phyloP scores from a whole-genome alignment of 1,140 invertebrate genomes.

The Charaxes varanes region DNA sequence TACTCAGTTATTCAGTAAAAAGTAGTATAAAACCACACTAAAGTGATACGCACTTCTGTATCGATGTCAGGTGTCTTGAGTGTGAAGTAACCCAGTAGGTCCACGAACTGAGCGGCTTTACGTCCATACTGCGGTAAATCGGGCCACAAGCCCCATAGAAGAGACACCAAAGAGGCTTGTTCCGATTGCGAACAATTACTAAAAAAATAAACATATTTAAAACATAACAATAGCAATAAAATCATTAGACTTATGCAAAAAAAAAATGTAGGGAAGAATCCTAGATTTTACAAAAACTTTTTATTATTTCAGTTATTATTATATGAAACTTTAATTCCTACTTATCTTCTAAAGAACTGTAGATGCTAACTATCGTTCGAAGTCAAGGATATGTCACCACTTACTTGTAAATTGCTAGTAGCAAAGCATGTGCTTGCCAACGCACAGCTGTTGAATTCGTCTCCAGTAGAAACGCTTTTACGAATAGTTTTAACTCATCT shows the following conservation, averaged over 20 bases:
- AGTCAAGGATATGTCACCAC: too few species aligned
- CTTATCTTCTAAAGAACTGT: slow-evolving; percentile 12
- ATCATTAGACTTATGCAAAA: too few species aligned
- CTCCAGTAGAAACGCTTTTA: slow-evolving; percentile 93
- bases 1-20: too few species aligned
- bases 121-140: slow-evolving; percentile 91
- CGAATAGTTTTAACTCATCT: slow-evolving; percentile 79
- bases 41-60: slow-evolving; percentile 58
- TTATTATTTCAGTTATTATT: too few species aligned
- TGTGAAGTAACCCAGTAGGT: slow-evolving; percentile 94
- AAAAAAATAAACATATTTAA: slow-evolving; percentile 19
- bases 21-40: background rate
- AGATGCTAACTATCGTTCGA: too few species aligned
- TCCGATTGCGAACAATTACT: slow-evolving; percentile 85
- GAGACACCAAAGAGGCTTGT: slow-evolving; percentile 85
- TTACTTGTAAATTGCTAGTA: slow-evolving; percentile 90
- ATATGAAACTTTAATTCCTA: too few species aligned
- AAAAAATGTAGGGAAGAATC: too few species aligned
- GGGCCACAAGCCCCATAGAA: slow-evolving; percentile 95
- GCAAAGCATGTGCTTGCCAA: slow-evolving; percentile 95
- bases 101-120: slow-evolving; percentile 96
- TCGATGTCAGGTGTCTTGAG: slow-evolving; percentile 82
- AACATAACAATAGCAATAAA: too few species aligned
- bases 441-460: slow-evolving; percentile 94
- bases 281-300: too few species aligned